A percentile compares a stretch with the other conserved stretches of the same genome.
These are phyloP conservation scores for Ceraclea dissimilis DNA, from an alignment of 2,888 invertebrate genomes.

Conservation along the genomic window DNA sequence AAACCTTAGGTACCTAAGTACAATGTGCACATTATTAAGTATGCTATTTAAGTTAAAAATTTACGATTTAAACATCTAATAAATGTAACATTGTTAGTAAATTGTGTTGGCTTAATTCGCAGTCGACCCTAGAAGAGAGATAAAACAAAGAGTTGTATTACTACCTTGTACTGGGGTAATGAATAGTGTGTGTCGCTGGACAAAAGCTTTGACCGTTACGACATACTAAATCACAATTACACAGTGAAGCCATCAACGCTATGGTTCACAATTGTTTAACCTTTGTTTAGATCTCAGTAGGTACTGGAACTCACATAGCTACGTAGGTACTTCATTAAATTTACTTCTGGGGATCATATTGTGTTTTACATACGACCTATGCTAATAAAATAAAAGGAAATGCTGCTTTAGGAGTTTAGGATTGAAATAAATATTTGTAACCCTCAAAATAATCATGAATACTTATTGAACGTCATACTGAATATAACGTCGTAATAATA, in stretches of 20 bases:
- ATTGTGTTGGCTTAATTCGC: slow-evolving; percentile 17
- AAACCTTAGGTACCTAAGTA: no score
- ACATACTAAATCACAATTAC: slow-evolving; percentile 22
- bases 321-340: not conserved
- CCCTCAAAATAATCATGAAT: no score
- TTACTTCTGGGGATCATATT: not conserved
- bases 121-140: slow-evolving; percentile 22
- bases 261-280: not conserved
- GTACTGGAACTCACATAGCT: no score
- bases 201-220: slow-evolving; percentile 18
- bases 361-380: not conserved
- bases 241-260: slow-evolving; percentile 12
- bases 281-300: not conserved
- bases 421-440: not conserved
- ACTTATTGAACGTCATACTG: no score
- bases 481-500: no score
- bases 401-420: not conserved
- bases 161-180: slow-evolving; percentile 17
- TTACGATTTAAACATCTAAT: no score
- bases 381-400: not conserved
- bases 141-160: slow-evolving; percentile 21
- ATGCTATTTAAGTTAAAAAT: no score
- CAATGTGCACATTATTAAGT: no score
- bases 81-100: no score
- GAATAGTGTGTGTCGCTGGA: slow-evolving; percentile 20